Base-by-base conservation (phyloP, 1,140 invertebrate genomes). In the Drosophila quadrilineata region DNA sequence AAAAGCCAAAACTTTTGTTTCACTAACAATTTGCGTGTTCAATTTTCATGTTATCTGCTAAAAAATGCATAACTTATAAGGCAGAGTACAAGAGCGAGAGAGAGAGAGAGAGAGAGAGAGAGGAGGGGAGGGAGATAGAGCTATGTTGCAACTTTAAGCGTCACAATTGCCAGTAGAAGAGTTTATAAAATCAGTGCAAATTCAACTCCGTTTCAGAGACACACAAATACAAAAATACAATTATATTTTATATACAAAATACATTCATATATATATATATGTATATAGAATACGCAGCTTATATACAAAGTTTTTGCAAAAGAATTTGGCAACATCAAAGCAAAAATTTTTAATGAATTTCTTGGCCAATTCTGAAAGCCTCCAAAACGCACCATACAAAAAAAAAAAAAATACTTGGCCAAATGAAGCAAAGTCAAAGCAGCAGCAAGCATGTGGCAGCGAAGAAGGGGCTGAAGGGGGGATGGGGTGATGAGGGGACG, bases 261-360 rank as follows among this genome's bases (percentile, higher is more conserved):
- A 21, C 2, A 35, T 35, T 4, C 14, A 33, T 14, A 33, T 33
- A 33, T 12, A 26, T 14, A 26, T 28, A 26, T 16, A 26, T 43
- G 16, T 4, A 24, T 43, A 24, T 43, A 43, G 24, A 14, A 14
- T n/a, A 10, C 12, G 6, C 5, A 3, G 40, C 40, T 24, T 14
- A 28, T 50, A 74, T 64, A 75, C 54, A 77, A 63, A 85, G 85
- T 74, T 70, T 87, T 68, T 71, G 82, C 82, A 73, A 82, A 80
- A 86, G 82, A 85, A 87, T 85, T 87, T 63, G 57, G 70, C 57
- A 82, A 75, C 79, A 87, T 87, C 84, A 87, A 87, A 87, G 84
- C 84, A 87, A 87, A 87, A 84, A 87, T 87, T 75, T 87, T 74
- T 82, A 87, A 87, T 87, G 76, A 87, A 87, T 87, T 87, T 86